phyloP scores from a whole-genome alignment of 2,797 vertebrate genomes.

The Syncerus caffer region DNA sequence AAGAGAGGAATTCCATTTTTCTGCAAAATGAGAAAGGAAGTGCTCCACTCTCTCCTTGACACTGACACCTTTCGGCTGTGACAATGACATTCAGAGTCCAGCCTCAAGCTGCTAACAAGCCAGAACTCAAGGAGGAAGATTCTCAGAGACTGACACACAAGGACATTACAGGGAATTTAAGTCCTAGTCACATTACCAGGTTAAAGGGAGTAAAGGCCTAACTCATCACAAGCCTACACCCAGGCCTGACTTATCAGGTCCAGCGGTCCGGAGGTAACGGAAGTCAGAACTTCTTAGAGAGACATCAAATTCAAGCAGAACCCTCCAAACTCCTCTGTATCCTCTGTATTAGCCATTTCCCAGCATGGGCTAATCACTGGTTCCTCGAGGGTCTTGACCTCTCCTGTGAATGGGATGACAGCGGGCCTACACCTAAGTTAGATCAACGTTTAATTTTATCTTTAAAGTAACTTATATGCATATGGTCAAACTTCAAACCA shows the following conservation, averaged over 20 bases:
- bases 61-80: not conserved
- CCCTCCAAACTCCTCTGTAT: not conserved
- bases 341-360: not conserved
- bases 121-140: not conserved
- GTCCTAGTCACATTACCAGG: not conserved
- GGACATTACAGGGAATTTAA: not conserved
- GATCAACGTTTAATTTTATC: not conserved
- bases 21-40: not conserved
- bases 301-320: not conserved
- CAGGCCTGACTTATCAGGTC: not conserved
- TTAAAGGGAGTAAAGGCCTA: not conserved
- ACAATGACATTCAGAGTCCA: conserved; percentile 9
- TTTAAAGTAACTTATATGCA: conserved; percentile 12
- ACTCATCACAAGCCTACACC: not conserved
- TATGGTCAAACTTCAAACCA: not conserved
- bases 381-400: not conserved
- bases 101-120: conserved; percentile 46
- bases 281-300: not conserved
- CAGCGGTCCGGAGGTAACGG: not conserved
- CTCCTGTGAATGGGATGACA: not conserved
- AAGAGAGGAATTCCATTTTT: conserved; percentile 47
- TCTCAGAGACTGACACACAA: not conserved
- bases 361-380: not conserved
- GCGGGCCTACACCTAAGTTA: not conserved
- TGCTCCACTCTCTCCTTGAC: not conserved